Base-by-base conservation (phyloP, 2,113 vertebrate species). In the Bubo blakistoni region DNA sequence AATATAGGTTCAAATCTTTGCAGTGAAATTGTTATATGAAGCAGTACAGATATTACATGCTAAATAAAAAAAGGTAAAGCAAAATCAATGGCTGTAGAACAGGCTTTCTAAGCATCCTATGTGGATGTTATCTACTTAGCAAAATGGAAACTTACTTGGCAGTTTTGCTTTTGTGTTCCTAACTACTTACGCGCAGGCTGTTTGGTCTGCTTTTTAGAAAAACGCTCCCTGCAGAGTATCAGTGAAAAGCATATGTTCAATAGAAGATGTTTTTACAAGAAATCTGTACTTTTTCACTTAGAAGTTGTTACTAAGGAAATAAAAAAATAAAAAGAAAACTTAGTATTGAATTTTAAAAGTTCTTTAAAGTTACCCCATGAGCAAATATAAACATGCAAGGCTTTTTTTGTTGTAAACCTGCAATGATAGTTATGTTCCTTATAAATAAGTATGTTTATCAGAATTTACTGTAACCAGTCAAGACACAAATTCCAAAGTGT, bases 161-260 rank as follows among this genome's bases (percentile, higher is more conserved):
- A 86, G 47, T 77, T 96, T 79, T 77, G n/a, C n/a, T 67, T 95
- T 90, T 87, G 40, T 84, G 59, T 76, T 85, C 55, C 51, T 54
- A 81, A 44, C 70, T 79, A 36, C 27, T 94, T 79, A 69, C 3
- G 9, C 57, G 54, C 25, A 88, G 57, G 49, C 9, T 72, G 55
- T 94, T 95, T 88, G n/a, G 52, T 78, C 58, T 88, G 34, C 25
- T 73, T 90, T 91, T 93, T 63, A 85, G 40, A 90, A 90, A 59
- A 95, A 63, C 16, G 18, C 52, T 95, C 83, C 80, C 88, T 93
- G 58, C 10, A 24, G 82, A 95, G 30, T 97, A 97, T 97, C 94
- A 94, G 59, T 74, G 83, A 86, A 95, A 98, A 96, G 24, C 91
- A 92, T 78, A 94, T 77, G 61, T 79, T 95, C 91, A 80, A 86